Percentiles rank a stretch among this genome's conserved stretches.
These are phyloP conservation scores for Trachelipus rathkii DNA, from an alignment of 1,140 invertebrate species.

Conservation along the genomic window DNA sequence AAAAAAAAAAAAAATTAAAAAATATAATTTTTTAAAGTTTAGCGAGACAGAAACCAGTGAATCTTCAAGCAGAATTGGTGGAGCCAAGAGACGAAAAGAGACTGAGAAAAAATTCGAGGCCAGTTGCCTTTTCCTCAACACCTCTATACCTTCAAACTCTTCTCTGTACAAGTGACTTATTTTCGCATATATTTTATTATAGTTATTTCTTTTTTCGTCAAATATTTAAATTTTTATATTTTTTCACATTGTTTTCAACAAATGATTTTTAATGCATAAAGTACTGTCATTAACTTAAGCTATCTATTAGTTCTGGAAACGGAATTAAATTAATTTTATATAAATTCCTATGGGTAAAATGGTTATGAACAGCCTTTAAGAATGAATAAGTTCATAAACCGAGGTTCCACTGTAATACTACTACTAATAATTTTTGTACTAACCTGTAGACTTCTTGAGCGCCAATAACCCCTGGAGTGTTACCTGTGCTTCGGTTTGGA, in stretches of 20 bases:
- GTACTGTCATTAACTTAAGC: neutral
- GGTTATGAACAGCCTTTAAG: neutral
- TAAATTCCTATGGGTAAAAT: too few species aligned
- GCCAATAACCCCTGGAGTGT: conserved; percentile 85
- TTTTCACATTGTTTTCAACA: neutral
- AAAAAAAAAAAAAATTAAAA: too few species aligned
- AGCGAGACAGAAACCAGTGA: too few species aligned
- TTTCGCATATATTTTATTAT: too few species aligned
- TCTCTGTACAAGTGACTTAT: too few species aligned
- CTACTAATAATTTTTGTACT: conserved; percentile 35
- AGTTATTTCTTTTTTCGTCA: too few species aligned
- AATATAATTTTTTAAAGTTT: too few species aligned
- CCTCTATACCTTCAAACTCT: too few species aligned
- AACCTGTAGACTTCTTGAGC: conserved; percentile 88
- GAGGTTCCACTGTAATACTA: neutral
- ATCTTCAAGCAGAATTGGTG: too few species aligned
- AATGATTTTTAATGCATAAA: neutral
- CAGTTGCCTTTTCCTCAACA: too few species aligned
- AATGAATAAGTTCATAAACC: neutral
- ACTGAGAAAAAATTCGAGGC: too few species aligned
- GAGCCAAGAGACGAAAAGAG: too few species aligned
- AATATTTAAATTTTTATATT: neutral
- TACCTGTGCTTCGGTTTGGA: conserved; percentile 54
- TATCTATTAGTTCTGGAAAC: neutral
- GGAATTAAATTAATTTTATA: neutral